Percentiles rank a stretch among this genome's conserved stretches.
These are phyloP conservation scores for Pipra filicauda DNA, from an alignment of 2,113 vertebrate species.

Conservation along the genomic window DNA sequence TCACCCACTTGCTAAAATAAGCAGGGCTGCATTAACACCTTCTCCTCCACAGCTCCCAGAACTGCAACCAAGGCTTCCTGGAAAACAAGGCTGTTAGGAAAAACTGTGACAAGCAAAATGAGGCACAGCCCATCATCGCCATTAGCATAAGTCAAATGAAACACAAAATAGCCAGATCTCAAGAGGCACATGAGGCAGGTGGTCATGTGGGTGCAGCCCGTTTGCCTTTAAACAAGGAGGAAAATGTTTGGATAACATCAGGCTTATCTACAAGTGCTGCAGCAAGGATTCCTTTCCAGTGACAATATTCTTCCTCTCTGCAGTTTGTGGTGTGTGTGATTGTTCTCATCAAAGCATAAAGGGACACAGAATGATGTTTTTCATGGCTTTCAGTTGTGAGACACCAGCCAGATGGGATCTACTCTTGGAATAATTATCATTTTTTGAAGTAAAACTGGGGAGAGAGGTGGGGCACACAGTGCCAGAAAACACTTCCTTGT, in stretches of 20 bases:
- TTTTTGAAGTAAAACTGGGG: background rate
- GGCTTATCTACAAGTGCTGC: background rate
- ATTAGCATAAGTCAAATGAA: background rate
- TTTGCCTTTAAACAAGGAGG: background rate
- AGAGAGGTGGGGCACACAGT: background rate
- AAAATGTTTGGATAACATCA: background rate
- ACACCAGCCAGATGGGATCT: background rate
- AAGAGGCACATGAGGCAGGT: background rate
- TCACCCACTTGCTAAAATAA: conserved; percentile 35
- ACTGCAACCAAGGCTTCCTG: background rate
- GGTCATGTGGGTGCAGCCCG: background rate
- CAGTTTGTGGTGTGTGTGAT: background rate
- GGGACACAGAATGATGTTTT: background rate
- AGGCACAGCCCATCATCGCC: background rate
- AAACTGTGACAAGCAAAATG: conserved; percentile 11
- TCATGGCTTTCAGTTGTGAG: background rate
- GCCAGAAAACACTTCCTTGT: background rate
- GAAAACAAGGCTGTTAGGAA: background rate
- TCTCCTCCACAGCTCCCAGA: background rate
- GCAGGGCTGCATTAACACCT: conserved; percentile 21
- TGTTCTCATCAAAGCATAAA: background rate
- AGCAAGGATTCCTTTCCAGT: background rate
- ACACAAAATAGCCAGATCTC: background rate
- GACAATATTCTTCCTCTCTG: background rate
- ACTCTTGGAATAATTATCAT: background rate